phyloP scores from a whole-genome alignment of 2,888 invertebrate genomes.

The Xylota segnis region DNA sequence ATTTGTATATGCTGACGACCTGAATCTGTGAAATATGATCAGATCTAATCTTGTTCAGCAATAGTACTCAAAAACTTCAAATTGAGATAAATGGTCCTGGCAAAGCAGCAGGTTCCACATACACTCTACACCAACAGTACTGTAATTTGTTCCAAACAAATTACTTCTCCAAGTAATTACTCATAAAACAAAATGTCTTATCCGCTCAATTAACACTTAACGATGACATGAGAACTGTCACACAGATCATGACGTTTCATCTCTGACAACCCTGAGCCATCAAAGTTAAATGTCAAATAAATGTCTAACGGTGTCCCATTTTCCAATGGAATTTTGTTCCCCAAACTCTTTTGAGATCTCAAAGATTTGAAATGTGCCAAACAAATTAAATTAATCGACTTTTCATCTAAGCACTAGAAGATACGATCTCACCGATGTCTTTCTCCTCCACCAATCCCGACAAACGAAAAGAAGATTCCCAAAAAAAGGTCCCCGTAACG shows the following conservation, averaged over 20 bases:
- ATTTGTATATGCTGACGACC: no score
- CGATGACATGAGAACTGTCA: conserved; percentile 43
- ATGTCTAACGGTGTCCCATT: conserved; percentile 1
- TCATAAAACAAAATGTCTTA: background rate
- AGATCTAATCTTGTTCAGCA: no score
- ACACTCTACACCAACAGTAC: no score
- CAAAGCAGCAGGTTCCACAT: no score
- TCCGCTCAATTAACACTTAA: conserved; percentile 61
- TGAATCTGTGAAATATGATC: no score
- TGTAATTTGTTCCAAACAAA: no score
- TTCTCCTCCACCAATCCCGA: background rate
- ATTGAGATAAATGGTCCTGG: no score
- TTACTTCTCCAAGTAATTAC: background rate
- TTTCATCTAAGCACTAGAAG: conserved; percentile 55
- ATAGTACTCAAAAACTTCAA: no score
- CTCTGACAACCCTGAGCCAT: conserved; percentile 29
- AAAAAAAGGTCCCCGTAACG: conserved; percentile 44
- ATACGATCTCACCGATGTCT: conserved; percentile 51
- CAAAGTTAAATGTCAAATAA: conserved; percentile 56
- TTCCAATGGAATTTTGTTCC: conserved; percentile 31
- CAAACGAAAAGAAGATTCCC: conserved; percentile 12
- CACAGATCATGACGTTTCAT: conserved; percentile 45
- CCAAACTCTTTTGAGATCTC: conserved; percentile 24
- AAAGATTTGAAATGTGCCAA: conserved; percentile 58
- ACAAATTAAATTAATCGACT: conserved; percentile 71